A percentile compares a stretch with the other conserved stretches of the same genome.
These are phyloP conservation scores for Diceros bicornis DNA, from an alignment of 2,797 vertebrate genomes.

Conservation along the genomic window DNA sequence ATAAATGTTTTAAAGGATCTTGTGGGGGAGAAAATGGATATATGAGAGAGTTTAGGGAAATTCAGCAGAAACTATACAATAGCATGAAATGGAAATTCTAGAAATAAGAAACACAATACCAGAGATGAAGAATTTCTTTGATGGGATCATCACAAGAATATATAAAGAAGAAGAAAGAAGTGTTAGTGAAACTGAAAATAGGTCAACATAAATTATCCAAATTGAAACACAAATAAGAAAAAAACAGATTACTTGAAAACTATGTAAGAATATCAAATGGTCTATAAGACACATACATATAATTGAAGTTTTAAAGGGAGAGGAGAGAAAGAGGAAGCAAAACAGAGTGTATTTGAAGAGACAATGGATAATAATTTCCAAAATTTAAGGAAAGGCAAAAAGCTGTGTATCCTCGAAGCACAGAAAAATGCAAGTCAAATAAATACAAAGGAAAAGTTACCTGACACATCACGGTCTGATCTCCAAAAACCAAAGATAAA, in stretches of 20 bases:
- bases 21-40: no score
- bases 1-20: background rate
- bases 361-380: background rate
- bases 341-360: background rate
- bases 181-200: background rate
- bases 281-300: background rate
- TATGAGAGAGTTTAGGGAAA: background rate
- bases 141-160: background rate
- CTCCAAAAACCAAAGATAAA: background rate
- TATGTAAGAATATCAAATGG: background rate
- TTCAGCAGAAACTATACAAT: background rate
- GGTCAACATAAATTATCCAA: background rate
- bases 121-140: background rate
- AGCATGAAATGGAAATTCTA: background rate
- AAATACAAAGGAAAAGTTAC: background rate
- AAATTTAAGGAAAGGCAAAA: background rate
- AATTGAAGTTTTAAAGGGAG: background rate
- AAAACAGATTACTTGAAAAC: background rate
- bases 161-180: background rate
- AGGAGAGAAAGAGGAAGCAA: background rate
- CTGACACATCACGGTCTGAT: background rate
- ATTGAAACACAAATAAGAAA: background rate
- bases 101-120: background rate
- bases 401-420: background rate
- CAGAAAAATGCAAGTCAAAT: background rate